phyloP scores from a whole-genome alignment of 2,797 vertebrate species.

The Cygnus olor region DNA sequence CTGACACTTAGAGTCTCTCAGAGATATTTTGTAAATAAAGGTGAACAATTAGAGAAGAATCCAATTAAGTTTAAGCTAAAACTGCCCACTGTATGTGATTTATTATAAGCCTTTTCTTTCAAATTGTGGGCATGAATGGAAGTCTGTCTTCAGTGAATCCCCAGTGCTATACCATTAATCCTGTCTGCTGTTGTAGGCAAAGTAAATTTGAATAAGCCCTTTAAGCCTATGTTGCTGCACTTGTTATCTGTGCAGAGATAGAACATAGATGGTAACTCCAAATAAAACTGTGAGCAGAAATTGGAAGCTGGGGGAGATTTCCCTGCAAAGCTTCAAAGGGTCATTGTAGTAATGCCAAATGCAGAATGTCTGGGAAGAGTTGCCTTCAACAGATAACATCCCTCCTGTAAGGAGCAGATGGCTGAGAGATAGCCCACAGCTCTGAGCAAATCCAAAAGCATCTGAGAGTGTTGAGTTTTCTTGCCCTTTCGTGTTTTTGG shows the following conservation, averaged over 20 bases:
- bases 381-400: constrained; percentile 10
- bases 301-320: constrained; percentile 2
- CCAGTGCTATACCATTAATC: background rate
- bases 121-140: background rate
- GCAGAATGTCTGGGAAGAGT: background rate
- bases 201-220: constrained; percentile 11
- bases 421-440: background rate
- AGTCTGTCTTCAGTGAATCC: background rate
- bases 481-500: background rate
- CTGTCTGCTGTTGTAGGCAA: background rate
- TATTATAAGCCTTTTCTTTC: background rate
- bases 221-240: background rate
- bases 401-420: constrained; percentile 7
- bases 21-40: background rate
- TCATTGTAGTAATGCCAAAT: background rate
- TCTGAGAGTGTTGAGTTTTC: background rate
- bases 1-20: background rate
- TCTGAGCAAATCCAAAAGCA: background rate
- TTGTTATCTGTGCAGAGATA: background rate
- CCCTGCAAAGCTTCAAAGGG: constrained; percentile 22
- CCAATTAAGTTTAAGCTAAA: background rate
- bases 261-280: background rate
- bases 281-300: constrained; percentile 13
- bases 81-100: background rate
- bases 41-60: background rate